Percentiles rank a stretch among this genome's conserved stretches.
phyloP scores from a whole-genome alignment of 2,888 invertebrate species.

The Macrophya alboannulata region DNA sequence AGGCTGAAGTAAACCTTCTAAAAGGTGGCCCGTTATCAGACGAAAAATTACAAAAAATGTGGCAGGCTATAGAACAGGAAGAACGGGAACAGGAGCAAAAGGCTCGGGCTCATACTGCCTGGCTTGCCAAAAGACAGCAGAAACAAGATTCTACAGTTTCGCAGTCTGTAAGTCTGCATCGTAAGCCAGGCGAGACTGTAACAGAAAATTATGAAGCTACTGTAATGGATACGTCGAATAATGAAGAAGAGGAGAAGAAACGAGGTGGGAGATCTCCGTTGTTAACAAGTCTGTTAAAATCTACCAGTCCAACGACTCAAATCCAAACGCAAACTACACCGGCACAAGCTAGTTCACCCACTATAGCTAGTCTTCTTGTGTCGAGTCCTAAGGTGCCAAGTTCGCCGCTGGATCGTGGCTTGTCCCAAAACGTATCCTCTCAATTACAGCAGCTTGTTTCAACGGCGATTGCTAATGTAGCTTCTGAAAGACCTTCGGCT shows the following conservation, averaged over 20 bases:
- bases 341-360: slow-evolving; percentile 79
- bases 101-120: slow-evolving; percentile 80
- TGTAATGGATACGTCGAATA: slow-evolving; percentile 69
- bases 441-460: slow-evolving; percentile 82
- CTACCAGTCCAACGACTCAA: slow-evolving; percentile 82
- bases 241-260: slow-evolving; percentile 74
- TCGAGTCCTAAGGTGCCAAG: slow-evolving; percentile 75
- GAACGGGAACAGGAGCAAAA: slow-evolving; percentile 88
- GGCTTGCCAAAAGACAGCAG: slow-evolving; percentile 75
- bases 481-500: slow-evolving; percentile 83
- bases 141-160: slow-evolving; percentile 69
- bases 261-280: slow-evolving; percentile 83
- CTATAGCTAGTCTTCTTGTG: slow-evolving; percentile 82
- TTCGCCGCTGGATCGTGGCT: slow-evolving; percentile 61
- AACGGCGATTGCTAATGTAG: slow-evolving; percentile 78
- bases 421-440: slow-evolving; percentile 77
- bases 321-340: slow-evolving; percentile 75
- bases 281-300: slow-evolving; percentile 91
- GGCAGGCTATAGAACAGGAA: slow-evolving; percentile 88
- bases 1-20: slow-evolving; percentile 84
- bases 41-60: slow-evolving; percentile 88
- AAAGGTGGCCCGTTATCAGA: slow-evolving; percentile 85
- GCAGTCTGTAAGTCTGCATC: slow-evolving; percentile 48
- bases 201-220: slow-evolving; percentile 65
- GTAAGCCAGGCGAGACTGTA: slow-evolving; percentile 57